Conservation (phyloP, 1,140 invertebrate species). For the Probaryconus sp. region DNA sequence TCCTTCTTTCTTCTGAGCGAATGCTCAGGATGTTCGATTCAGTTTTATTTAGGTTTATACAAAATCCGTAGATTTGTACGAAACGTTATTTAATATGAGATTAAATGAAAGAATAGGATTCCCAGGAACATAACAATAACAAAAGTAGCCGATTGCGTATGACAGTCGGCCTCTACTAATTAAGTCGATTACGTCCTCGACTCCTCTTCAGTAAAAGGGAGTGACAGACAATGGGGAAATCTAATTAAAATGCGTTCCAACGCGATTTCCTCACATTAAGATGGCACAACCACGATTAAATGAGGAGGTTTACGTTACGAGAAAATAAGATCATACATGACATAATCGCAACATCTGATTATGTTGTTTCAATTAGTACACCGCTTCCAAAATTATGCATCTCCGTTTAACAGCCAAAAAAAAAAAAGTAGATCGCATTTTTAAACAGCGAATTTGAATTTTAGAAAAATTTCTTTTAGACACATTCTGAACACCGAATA, state of each 20-base stretch:
- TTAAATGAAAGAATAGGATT: constrained; percentile 25
- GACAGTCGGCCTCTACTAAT: constrained; percentile 55
- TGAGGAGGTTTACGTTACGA: constrained; percentile 27
- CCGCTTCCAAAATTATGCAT: no score
- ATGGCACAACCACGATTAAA: constrained; percentile 48
- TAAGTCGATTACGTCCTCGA: constrained; percentile 58
- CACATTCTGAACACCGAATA: no score
- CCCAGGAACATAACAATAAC: constrained; percentile 46
- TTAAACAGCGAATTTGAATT: no score
- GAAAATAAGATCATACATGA: constrained; percentile 51
- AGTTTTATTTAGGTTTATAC: not conserved
- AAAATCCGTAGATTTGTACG: constrained; percentile 17
- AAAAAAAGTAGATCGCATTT: no score
- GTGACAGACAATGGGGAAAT: constrained; percentile 62
- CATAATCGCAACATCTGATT: constrained; percentile 34
- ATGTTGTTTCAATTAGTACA: constrained; percentile 43
- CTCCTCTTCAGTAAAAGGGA: constrained; percentile 47
- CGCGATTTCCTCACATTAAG: constrained; percentile 50
- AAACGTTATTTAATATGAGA: constrained; percentile 35
- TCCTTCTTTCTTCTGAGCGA: no score
- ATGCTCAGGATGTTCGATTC: constrained; percentile 10
- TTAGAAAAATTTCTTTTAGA: no score
- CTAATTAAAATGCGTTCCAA: constrained; percentile 60
- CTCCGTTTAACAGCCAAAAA: no score
- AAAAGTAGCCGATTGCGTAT: constrained; percentile 54